Percentiles rank a stretch among this genome's conserved stretches.
phyloP scores from a whole-genome alignment of 2,888 invertebrate species.

The Lycophotia porphyrea region DNA sequence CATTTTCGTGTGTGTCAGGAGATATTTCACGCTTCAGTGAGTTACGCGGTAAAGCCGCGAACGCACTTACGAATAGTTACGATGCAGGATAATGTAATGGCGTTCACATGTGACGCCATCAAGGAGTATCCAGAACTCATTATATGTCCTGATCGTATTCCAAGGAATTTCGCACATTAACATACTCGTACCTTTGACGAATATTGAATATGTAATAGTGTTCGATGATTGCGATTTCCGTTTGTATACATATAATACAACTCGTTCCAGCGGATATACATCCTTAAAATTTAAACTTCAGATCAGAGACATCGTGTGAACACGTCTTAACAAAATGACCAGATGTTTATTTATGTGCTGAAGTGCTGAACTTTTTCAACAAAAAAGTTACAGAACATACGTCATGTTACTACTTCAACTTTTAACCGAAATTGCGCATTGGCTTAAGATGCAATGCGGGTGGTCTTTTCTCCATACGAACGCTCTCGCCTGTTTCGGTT shows the following conservation, averaged over 20 bases:
- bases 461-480: too few relatives aligned
- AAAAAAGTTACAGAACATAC: conserved; percentile 2
- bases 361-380: not conserved
- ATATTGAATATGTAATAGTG: not conserved
- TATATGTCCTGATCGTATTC: conserved; percentile 4
- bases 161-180: conserved; percentile 19
- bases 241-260: conserved; percentile 27
- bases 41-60: conserved; percentile 5
- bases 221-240: conserved; percentile 1
- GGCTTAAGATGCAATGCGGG: too few relatives aligned
- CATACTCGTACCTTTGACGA: conserved; percentile 29
- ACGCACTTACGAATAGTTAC: conserved; percentile 1
- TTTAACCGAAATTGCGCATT: not conserved
- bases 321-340: not conserved
- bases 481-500: too few relatives aligned
- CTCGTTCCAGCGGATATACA: conserved; percentile 6
- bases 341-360: conserved; percentile 18
- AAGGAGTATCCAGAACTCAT: not conserved
- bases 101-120: not conserved
- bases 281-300: not conserved
- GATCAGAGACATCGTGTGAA: not conserved
- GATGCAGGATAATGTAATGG: conserved; percentile 13
- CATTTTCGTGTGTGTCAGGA: conserved; percentile 29
- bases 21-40: conserved; percentile 35
- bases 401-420: conserved; percentile 13